phyloP scores from a whole-genome alignment of 2,113 vertebrate species.

The Mesocricetus auratus region DNA sequence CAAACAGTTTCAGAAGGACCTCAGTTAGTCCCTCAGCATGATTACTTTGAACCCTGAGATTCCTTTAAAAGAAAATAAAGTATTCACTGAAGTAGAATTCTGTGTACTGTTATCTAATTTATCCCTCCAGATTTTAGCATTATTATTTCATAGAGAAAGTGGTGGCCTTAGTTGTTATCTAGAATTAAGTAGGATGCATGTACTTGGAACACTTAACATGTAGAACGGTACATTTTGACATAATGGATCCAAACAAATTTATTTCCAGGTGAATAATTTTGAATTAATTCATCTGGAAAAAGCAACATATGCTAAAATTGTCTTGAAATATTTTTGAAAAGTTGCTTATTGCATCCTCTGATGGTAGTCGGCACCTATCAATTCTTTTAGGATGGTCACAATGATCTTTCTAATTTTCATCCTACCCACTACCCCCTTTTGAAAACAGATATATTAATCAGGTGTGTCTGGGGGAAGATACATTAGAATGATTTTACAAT shows the following conservation, averaged over 20 bases:
- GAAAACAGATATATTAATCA: conserved; percentile 5
- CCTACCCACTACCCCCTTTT: neutral
- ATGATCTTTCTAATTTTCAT: neutral
- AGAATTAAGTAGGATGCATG: neutral
- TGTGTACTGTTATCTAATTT: neutral
- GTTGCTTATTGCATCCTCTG: neutral
- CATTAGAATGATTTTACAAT: conserved; percentile 6
- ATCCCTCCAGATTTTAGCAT: neutral
- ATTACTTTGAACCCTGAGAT: neutral
- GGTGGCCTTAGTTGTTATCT: neutral
- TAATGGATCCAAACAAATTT: conserved; percentile 1
- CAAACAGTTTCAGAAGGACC: conserved; percentile 3
- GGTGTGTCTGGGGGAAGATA: neutral
- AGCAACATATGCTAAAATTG: neutral
- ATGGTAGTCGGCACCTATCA: neutral
- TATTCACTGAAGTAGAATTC: conserved; percentile 32
- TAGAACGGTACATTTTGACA: neutral
- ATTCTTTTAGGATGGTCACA: neutral
- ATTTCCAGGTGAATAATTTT: conserved; percentile 25
- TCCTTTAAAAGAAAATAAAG: neutral
- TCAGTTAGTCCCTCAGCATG: conserved; percentile 10
- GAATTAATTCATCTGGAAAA: neutral
- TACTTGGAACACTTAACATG: neutral
- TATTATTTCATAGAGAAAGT: neutral
- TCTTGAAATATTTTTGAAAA: neutral